Conservation (phyloP, 2,797 vertebrate species). For the Psittacula echo region DNA sequence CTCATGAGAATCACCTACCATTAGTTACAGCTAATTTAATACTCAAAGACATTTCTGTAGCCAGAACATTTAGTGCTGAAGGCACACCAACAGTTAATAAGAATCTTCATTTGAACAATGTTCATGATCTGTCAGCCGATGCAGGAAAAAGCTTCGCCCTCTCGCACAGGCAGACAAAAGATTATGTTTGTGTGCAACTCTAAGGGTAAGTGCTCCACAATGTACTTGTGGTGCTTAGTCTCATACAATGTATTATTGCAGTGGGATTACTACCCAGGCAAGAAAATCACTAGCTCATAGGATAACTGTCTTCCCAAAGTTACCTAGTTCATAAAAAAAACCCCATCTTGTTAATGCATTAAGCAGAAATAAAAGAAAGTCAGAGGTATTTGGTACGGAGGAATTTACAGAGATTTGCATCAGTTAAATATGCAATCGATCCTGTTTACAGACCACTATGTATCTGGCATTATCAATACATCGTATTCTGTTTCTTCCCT, state of each 20-base stretch:
- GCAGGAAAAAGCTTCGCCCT: not conserved
- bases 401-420: not conserved
- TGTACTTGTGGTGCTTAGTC: not conserved
- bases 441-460: not conserved
- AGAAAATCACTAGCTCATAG: not conserved
- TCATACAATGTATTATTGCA: not conserved
- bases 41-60: not conserved
- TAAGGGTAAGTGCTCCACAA: not conserved
- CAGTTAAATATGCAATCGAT: not conserved
- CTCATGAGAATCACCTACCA: not conserved
- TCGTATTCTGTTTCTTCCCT: not conserved
- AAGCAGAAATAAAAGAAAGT: not conserved
- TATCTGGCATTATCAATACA: not conserved
- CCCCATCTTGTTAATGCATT: not conserved
- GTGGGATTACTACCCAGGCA: not conserved
- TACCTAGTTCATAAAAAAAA: not conserved
- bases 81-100: not conserved
- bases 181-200: not conserved
- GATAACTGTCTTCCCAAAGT: not conserved
- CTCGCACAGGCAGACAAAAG: not conserved
- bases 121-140: not conserved
- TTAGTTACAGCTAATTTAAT: not conserved
- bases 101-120: not conserved
- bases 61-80: not conserved
- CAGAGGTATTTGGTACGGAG: not conserved